Evolutionary conservation across 2,797 vertebrate genomes (phyloP).

Genomic region (Enteromius treurensis): DNA sequence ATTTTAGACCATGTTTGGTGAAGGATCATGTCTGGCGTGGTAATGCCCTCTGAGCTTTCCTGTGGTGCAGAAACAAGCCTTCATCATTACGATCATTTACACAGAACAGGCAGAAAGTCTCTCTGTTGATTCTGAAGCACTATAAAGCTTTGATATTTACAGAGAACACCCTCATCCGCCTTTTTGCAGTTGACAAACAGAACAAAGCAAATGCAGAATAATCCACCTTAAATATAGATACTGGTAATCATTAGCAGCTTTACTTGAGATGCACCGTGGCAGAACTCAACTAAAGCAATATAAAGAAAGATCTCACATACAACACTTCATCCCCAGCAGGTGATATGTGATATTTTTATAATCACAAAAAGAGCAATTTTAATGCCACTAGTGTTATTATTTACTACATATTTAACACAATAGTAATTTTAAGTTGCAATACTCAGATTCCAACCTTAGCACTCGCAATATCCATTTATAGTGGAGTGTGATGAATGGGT

Average conservation of each 20-base stretch:
- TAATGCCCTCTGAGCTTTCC: slow-evolving; percentile 16
- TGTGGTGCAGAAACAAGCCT: neutral
- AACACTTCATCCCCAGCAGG: neutral
- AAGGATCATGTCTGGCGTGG: slow-evolving; percentile 5
- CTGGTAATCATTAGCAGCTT: neutral
- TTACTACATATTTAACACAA: neutral
- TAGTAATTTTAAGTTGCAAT: neutral
- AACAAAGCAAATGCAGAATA: slow-evolving; percentile 12
- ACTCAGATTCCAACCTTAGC: neutral
- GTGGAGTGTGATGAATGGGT: neutral
- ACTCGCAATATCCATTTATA: neutral
- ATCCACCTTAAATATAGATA: slow-evolving; percentile 9
- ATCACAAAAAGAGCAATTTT: no score
- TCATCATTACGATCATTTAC: slow-evolving; percentile 16
- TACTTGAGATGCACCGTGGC: neutral
- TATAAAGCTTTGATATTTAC: slow-evolving; percentile 16
- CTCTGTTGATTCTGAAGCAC: neutral
- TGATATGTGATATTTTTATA: neutral
- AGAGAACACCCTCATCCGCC: neutral
- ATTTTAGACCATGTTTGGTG: slow-evolving; percentile 21
- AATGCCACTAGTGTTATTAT: neutral
- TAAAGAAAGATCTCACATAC: neutral
- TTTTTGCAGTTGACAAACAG: slow-evolving; percentile 19
- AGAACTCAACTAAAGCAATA: neutral
- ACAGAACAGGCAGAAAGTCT: slow-evolving; percentile 14